Evolutionary conservation across 2,888 invertebrate genomes (phyloP).

Genomic region (Auanema sp.): DNA sequence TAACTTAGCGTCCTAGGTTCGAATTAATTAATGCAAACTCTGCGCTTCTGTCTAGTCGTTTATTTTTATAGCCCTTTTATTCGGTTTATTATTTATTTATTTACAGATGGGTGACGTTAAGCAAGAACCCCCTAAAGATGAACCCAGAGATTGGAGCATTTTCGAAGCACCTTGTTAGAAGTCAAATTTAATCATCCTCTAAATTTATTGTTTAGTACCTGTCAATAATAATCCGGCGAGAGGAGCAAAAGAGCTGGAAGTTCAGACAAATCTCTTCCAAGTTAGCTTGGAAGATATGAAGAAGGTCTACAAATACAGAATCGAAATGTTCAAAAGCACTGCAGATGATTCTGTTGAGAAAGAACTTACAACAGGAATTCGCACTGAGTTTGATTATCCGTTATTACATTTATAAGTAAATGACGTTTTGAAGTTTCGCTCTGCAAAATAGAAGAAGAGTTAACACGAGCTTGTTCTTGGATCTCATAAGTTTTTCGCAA

Average conservation of each 20-base stretch:
- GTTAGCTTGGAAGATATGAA: not conserved
- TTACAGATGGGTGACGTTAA: too few relatives aligned
- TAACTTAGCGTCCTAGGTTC: too few relatives aligned
- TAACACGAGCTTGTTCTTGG: constrained; percentile 1
- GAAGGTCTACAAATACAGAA: constrained; percentile 13
- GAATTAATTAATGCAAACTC: too few relatives aligned
- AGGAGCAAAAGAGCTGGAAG: not conserved
- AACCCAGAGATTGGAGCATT: too few relatives aligned
- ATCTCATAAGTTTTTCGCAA: constrained; percentile 1
- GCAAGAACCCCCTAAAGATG: too few relatives aligned
- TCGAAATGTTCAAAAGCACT: constrained; percentile 7
- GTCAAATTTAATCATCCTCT: too few relatives aligned
- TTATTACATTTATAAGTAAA: not conserved
- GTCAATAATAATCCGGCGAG: not conserved
- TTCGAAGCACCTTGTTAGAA: too few relatives aligned
- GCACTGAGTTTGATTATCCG: constrained; percentile 5
- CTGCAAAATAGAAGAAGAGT: constrained; percentile 6
- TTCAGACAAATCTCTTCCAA: constrained; percentile 7
- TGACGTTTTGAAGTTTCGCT: not conserved
- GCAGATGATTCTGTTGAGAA: constrained; percentile 3
- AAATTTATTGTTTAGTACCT: not conserved
- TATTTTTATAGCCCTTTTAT: too few relatives aligned
- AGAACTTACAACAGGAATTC: constrained; percentile 11
- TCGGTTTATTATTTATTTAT: too few relatives aligned
- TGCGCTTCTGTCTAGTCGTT: too few relatives aligned